A percentile compares a stretch with the other conserved stretches of the same genome.
These are phyloP conservation scores for Drosophila formosana DNA, from an alignment of 2,888 invertebrate species.

Conservation along the genomic window DNA sequence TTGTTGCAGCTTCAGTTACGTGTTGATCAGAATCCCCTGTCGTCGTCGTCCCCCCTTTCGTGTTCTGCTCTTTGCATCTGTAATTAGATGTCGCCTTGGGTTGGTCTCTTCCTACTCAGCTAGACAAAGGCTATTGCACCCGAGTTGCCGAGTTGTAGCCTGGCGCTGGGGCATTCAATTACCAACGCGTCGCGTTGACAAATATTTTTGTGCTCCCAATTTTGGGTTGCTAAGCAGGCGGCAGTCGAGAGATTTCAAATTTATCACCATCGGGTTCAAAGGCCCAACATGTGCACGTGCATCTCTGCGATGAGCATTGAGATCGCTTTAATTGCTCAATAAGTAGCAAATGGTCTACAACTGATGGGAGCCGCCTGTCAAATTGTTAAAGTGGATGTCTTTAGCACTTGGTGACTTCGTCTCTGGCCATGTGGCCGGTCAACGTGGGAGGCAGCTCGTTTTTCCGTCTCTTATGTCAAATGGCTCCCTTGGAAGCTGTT, in stretches of 20 bases:
- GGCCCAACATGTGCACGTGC: conserved; percentile 54
- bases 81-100: conserved; percentile 66
- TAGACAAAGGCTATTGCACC: conserved; percentile 74
- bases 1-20: conserved; percentile 69
- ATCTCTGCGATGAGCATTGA: conserved; percentile 31
- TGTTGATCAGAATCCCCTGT: conserved; percentile 37
- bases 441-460: conserved; percentile 45
- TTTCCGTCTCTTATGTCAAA: conserved; percentile 8
- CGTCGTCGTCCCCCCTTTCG: conserved; percentile 1
- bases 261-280: conserved; percentile 55
- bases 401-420: conserved; percentile 23
- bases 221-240: conserved; percentile 27
- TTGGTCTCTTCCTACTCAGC: conserved; percentile 66
- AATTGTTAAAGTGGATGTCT: conserved; percentile 14
- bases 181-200: conserved; percentile 76
- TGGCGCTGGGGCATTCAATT: conserved; percentile 58
- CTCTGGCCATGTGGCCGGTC: conserved; percentile 31
- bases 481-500: conserved; percentile 34
- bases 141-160: conserved; percentile 2
- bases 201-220: conserved; percentile 29
- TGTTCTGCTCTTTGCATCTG: conserved; percentile 27
- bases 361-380: conserved; percentile 32
- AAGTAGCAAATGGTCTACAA: conserved; percentile 55
- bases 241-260: conserved; percentile 31
- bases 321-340: conserved; percentile 63